A percentile compares a stretch with the other conserved stretches of the same genome.
phyloP scores from a whole-genome alignment of 2,113 vertebrate genomes.

The Leucopternis melanops region DNA sequence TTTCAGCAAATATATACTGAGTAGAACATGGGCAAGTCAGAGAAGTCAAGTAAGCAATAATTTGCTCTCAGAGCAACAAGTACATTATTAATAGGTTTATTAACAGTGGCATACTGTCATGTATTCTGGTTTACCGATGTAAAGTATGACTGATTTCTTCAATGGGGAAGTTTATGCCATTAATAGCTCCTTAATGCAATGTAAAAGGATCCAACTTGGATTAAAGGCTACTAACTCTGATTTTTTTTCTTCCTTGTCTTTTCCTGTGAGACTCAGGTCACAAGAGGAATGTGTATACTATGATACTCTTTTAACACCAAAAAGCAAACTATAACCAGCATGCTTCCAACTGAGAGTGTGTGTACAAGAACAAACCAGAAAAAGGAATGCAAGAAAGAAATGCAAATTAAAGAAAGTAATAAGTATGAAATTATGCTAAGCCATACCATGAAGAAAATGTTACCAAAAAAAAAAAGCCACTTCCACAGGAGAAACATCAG shows the following conservation, averaged over 20 bases:
- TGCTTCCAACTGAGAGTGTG: background rate
- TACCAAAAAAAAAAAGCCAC: background rate
- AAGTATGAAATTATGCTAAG: background rate
- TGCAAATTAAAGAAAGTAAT: background rate
- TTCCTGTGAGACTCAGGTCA: background rate
- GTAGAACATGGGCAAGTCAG: background rate
- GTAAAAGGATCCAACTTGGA: background rate
- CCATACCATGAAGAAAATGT: background rate
- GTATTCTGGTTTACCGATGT: background rate
- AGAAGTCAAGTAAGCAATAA: background rate
- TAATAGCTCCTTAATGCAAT: background rate
- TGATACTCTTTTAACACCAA: background rate
- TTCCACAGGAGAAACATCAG: background rate
- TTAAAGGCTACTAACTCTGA: background rate
- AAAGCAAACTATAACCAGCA: background rate
- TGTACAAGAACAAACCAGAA: background rate
- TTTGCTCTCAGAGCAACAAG: background rate
- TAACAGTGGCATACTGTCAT: background rate
- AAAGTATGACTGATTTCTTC: background rate
- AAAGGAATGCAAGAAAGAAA: background rate
- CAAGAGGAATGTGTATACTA: background rate
- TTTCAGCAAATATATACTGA: background rate
- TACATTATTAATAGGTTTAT: background rate
- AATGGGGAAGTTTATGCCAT: background rate
- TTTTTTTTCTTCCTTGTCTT: background rate